Evolutionary conservation across 2,113 vertebrate species (phyloP), one percentile per base, ranked within the genome.

Genomic region (Arizona elegans): DNA sequence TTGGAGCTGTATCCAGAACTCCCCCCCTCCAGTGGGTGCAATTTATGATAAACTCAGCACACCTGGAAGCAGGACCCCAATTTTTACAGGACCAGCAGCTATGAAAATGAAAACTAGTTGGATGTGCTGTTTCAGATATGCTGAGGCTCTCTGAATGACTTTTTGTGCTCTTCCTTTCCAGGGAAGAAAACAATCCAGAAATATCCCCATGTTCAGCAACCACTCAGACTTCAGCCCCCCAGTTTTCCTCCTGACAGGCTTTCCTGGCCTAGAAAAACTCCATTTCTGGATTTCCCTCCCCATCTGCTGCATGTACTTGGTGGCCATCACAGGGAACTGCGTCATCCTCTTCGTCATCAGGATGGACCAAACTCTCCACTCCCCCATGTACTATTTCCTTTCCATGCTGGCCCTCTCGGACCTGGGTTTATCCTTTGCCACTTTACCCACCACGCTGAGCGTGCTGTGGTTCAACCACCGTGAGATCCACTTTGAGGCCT

Each of bases 361-460:
- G 91, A 58, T 62, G 0, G 93, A 97, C 4, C 53, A 1, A 9
- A 94, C 86, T 4, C 96, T 97, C 90, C 96, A 91, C 1, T 15
- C 91, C 0, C 93, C 96, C 0, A 94, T 93, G 96, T 95, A 90
- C 87, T 92, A 3, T 1, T 24, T 96, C 8, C 96, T 97, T 5
- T 95, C 92, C 52, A 59, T 95, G 87, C 93, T 97, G 93, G 90
- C 96, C 0, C 0, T 96, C 65, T 96, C 95, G 8, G 95, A 97
- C 38, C 55, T 97, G 86, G 94, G 93, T 53, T 93, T 97, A 47
- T 96, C 94, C 43, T 91, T 95, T n/a, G 95, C 95, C 6, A 96
- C 96, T 0, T 52, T 97, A 59, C 96, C 95, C n/a, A 88, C 95
- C 8, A 91, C 91, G 94, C 81, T 97, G 90, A 92, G 93, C 0